phyloP scores from a whole-genome alignment of 2,797 vertebrate genomes.

The Dendrocincla tyrannina region DNA sequence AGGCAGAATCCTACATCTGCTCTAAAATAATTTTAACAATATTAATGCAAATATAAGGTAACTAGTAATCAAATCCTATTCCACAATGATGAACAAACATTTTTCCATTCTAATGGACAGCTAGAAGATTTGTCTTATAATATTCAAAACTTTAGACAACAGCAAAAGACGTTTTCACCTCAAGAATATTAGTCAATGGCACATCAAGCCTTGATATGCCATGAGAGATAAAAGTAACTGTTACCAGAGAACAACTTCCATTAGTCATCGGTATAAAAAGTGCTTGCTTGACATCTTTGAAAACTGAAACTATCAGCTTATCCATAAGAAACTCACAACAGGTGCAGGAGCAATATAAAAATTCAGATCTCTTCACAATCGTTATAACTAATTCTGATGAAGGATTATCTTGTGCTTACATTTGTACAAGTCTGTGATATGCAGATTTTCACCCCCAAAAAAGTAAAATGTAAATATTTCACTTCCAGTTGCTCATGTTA shows the following conservation, averaged over 20 bases:
- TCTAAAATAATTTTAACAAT: neutral
- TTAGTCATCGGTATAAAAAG: neutral
- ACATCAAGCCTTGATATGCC: neutral
- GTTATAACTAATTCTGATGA: neutral
- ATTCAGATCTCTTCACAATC: neutral
- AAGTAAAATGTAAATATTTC: neutral
- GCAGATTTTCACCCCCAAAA: neutral
- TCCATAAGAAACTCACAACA: neutral
- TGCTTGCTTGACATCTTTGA: neutral
- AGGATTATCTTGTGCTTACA: neutral
- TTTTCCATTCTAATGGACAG: neutral
- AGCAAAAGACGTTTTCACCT: neutral
- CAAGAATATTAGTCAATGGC: neutral
- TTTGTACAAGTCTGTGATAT: neutral
- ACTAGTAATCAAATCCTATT: neutral
- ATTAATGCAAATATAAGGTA: neutral
- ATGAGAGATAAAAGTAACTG: neutral
- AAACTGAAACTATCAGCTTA: neutral
- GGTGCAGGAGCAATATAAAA: neutral
- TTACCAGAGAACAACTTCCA: neutral
- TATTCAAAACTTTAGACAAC: neutral
- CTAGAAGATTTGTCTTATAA: neutral
- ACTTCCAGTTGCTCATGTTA: slow-evolving; percentile 27
- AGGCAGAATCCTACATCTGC: neutral
- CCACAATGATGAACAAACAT: neutral